Base-by-base conservation (phyloP, 1,140 invertebrate species). In the Hestina assimilis region DNA sequence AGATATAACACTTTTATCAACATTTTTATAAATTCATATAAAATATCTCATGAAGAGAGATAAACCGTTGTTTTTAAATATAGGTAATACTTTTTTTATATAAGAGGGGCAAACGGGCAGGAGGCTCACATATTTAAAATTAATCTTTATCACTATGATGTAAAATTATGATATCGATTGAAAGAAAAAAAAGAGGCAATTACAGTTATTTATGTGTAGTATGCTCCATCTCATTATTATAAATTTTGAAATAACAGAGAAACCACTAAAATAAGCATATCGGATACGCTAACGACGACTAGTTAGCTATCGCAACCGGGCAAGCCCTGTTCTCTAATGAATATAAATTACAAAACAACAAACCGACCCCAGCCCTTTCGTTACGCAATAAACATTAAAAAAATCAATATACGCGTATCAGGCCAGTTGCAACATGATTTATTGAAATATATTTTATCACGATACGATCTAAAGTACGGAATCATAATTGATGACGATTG, bases 381-480 rank as follows among this genome's bases (percentile, higher is more conserved):
- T 78, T 69, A 69, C 67, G 75, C 69, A 72, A 81, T 83, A 79
- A 78, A 81, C 78, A 75, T 84, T 79, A 77, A 82, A 86, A 54
- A 79, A 83, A 83, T 86, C 83, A 82, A 86, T 86, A 81, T 63
- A 71, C 67, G 56, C 68, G 53, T 75, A 83, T 83, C 74, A 59
- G 63, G 58, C 56, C 67, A 69, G 71, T 78, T 82, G 65, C 64
- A 62, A 47, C 53, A 65, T 79, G 75, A 85, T 85, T 83, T 83
- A 83, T 83, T 77, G 70, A 75, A 77, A 75, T 76, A 79, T 80
- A 83, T 83, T 79, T 82, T 81, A 86, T 79, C 72, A 50, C 52
- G 75, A 83, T 83, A 79, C 63, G n/a, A 83, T 86, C 80, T 83
- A 79, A 83, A 83, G 77, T 81, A 79, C 68, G 64, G 57, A 63